Percentiles rank a stretch among this genome's conserved stretches.
Evolutionary conservation across 2,888 invertebrate species (phyloP).

Genomic region (Temnothorax rugatulus): DNA sequence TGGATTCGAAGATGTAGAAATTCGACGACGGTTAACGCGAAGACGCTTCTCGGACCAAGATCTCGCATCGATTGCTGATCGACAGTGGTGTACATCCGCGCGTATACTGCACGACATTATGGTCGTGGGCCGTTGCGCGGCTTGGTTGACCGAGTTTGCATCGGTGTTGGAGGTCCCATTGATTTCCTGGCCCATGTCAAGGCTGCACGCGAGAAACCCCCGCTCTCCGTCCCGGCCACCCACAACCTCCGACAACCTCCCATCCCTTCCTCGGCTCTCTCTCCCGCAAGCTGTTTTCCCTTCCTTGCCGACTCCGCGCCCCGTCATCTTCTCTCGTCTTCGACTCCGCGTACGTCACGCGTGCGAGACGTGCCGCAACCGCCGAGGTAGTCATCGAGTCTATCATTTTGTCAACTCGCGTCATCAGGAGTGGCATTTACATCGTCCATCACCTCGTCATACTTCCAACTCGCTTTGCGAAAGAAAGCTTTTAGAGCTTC

Average conservation of each 20-base stretch:
- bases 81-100: constrained; percentile 69
- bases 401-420: constrained; percentile 15
- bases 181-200: constrained; percentile 86
- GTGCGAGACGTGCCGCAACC: constrained; percentile 10
- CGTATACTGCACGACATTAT: constrained; percentile 70
- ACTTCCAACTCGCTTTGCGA: not conserved
- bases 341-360: not conserved
- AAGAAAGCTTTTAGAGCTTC: constrained; percentile 30
- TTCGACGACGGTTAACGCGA: constrained; percentile 9
- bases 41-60: constrained; percentile 65
- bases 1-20: constrained; percentile 14
- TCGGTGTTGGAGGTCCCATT: constrained; percentile 86
- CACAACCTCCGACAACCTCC: constrained; percentile 77
- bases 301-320: constrained; percentile 3
- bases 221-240: constrained; percentile 71
- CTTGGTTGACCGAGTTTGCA: constrained; percentile 83
- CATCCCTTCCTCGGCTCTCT: constrained; percentile 68
- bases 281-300: constrained; percentile 63
- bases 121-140: constrained; percentile 72
- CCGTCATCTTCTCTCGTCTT: constrained; percentile 56
- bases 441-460: constrained; percentile 23
- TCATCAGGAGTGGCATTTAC: not conserved
- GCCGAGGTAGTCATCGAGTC: not conserved
- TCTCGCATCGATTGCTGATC: constrained; percentile 58
- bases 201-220: constrained; percentile 85